Percentiles rank a stretch among this genome's conserved stretches.
These are phyloP conservation scores for Lepidotrigona ventralis DNA, from an alignment of 1,140 invertebrate genomes.

Conservation along the genomic window DNA sequence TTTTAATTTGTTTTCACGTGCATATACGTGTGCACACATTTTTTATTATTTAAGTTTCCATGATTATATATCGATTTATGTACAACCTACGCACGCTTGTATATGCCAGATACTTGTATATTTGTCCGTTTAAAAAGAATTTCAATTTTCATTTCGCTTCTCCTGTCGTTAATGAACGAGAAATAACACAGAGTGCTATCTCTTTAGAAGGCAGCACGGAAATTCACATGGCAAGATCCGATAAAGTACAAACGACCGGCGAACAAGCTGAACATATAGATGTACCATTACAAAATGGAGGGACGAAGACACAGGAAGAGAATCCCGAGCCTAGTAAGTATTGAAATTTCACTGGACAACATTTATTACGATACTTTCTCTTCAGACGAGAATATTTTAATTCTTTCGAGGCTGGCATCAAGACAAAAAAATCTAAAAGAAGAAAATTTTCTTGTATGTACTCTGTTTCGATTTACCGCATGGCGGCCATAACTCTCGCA, in stretches of 20 bases:
- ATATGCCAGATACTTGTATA: not conserved
- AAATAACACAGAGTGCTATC: not conserved
- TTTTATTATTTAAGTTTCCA: too few relatives aligned
- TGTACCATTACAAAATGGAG: conserved; percentile 78
- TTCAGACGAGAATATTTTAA: too few relatives aligned
- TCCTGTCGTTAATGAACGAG: not conserved
- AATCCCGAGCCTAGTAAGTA: conserved; percentile 76
- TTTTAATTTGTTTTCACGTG: too few relatives aligned
- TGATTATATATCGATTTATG: not conserved
- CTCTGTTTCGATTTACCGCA: too few relatives aligned
- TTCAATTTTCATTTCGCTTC: not conserved
- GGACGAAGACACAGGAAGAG: conserved; percentile 78
- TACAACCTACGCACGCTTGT: not conserved
- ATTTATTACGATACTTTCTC: not conserved
- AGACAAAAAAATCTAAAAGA: too few relatives aligned
- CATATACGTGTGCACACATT: too few relatives aligned
- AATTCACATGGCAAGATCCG: conserved; percentile 76
- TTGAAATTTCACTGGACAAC: not conserved
- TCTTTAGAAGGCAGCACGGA: conserved; percentile 70
- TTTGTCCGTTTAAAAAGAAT: not conserved
- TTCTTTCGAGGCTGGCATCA: too few relatives aligned
- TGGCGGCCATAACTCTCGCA: too few relatives aligned
- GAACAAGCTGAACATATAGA: conserved; percentile 78
- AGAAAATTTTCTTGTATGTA: too few relatives aligned
- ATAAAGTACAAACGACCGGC: conserved; percentile 77